These are phyloP conservation scores for Notolabrus celidotus DNA, from an alignment of 2,797 vertebrate species.

Conservation along the genomic window DNA sequence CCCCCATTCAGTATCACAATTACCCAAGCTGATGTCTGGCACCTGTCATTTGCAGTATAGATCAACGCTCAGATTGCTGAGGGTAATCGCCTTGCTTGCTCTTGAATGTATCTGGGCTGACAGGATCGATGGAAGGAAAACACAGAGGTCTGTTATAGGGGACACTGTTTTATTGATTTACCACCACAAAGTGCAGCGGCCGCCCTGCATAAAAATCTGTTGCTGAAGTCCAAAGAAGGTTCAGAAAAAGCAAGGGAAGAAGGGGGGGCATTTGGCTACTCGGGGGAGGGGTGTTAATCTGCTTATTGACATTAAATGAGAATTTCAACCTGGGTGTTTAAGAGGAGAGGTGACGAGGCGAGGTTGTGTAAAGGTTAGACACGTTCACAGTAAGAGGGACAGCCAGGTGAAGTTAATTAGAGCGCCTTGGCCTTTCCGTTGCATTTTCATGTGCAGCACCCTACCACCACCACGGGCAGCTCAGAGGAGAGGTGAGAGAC, in stretches of 20 bases:
- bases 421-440: slow-evolving; percentile 70
- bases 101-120: slow-evolving; percentile 79
- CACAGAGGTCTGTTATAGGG: slow-evolving; percentile 84
- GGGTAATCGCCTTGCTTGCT: slow-evolving; percentile 77
- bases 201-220: slow-evolving; percentile 75
- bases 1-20: slow-evolving; percentile 72
- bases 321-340: slow-evolving; percentile 68
- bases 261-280: neutral
- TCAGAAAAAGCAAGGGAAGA: slow-evolving; percentile 26
- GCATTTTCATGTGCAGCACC: slow-evolving; percentile 61
- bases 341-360: slow-evolving; percentile 70
- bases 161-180: slow-evolving; percentile 83
- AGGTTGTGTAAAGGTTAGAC: slow-evolving; percentile 80
- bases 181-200: slow-evolving; percentile 73
- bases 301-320: slow-evolving; percentile 74
- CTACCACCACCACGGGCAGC: slow-evolving; percentile 41
- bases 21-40: slow-evolving; percentile 81
- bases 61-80: slow-evolving; percentile 76
- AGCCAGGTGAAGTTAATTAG: slow-evolving; percentile 80
- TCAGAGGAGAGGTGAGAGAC: slow-evolving; percentile 57
- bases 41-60: slow-evolving; percentile 77
- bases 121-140: slow-evolving; percentile 83
- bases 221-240: slow-evolving; percentile 49
- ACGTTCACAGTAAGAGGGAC: slow-evolving; percentile 62
- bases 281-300: slow-evolving; percentile 40